Evolutionary conservation across 2,797 vertebrate species (phyloP).

Genomic region (Tamandua tetradactyla): DNA sequence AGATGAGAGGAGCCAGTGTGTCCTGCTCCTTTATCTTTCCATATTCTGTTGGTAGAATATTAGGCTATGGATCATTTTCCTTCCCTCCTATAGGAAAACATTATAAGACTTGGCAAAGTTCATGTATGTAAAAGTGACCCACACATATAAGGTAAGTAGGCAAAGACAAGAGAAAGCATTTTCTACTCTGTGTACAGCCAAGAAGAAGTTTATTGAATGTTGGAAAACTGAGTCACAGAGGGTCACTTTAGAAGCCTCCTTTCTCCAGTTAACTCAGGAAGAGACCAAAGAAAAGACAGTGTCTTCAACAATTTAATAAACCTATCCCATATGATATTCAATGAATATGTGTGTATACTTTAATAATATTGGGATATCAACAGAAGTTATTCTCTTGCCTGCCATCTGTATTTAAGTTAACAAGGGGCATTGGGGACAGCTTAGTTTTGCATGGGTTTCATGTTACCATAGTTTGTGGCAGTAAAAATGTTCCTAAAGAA

Average conservation of each 20-base stretch:
- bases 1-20: fast-evolving
- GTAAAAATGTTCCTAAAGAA: neutral
- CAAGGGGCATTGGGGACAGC: neutral
- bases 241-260: too few species aligned
- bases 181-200: neutral
- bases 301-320: too few species aligned
- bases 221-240: neutral
- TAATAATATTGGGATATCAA: too few species aligned
- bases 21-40: too few species aligned
- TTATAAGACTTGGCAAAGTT: neutral
- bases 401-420: neutral
- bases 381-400: neutral
- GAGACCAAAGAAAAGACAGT: neutral
- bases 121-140: neutral
- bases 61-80: neutral
- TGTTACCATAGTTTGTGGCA: neutral
- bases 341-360: too few species aligned
- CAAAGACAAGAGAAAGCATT: neutral
- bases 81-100: neutral
- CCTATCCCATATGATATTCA: too few species aligned
- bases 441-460: neutral
- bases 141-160: neutral
- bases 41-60: neutral
- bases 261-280: neutral
- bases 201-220: neutral